phyloP scores from a whole-genome alignment of 2,797 vertebrate genomes.

The Aeoliscus strigatus region DNA sequence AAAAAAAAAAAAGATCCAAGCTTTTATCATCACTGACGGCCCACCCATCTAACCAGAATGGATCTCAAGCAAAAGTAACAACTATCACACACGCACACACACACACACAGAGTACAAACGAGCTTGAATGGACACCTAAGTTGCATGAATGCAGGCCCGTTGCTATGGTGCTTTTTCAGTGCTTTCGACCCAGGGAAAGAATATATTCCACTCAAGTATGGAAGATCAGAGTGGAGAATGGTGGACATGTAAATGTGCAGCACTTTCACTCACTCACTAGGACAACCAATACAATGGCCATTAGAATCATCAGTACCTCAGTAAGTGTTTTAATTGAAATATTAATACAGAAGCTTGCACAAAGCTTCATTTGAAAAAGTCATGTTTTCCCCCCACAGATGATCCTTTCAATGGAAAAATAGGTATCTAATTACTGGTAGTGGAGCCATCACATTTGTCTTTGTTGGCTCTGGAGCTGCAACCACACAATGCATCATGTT shows the following conservation, averaged over 20 bases:
- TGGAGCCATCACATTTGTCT: too few species aligned
- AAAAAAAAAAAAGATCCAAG: conserved; percentile 29
- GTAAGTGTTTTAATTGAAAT: conserved; percentile 35
- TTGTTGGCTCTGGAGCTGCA: too few species aligned
- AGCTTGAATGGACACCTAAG: conserved; percentile 55
- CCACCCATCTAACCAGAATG: conserved; percentile 58
- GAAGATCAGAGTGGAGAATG: conserved; percentile 14
- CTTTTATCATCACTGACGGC: conserved; percentile 64
- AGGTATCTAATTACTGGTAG: too few species aligned
- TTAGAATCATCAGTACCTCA: conserved; percentile 65
- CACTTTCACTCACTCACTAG: conserved; percentile 26
- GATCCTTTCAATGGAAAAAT: too few species aligned
- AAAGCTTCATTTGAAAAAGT: too few species aligned
- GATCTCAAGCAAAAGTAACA: conserved; percentile 68
- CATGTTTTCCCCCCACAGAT: too few species aligned
- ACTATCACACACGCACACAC: conserved; percentile 39
- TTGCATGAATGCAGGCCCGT: conserved; percentile 61
- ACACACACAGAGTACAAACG: conserved; percentile 59
- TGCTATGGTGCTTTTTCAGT: conserved; percentile 64
- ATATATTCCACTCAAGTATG: conserved; percentile 54
- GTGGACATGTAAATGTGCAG: conserved; percentile 45
- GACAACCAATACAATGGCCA: conserved; percentile 26
- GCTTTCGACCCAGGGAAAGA: conserved; percentile 60
- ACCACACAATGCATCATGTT: too few species aligned
- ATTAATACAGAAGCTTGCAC: too few species aligned